Percentiles rank a stretch among this genome's conserved stretches.
Conservation (phyloP, 2,888 invertebrate species). For the Scaeva pyrastri region DNA sequence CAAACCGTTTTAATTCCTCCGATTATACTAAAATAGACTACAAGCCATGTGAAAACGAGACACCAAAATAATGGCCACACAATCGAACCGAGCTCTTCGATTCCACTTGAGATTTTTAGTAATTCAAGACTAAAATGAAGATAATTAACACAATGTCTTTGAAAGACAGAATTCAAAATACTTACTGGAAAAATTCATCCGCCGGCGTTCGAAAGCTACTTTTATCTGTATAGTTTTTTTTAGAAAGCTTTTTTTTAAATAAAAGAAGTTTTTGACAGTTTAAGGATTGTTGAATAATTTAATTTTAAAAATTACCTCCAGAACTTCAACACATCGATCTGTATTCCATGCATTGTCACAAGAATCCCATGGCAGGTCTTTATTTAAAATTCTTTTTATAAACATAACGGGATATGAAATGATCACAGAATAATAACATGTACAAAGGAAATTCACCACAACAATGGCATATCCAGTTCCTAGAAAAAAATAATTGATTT, state of each 20-base stretch:
- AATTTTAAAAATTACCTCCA: conserved; percentile 73
- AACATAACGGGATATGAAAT: conserved; percentile 94
- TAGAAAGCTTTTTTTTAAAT: conserved; percentile 67
- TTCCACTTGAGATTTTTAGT: conserved; percentile 89
- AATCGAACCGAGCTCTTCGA: conserved; percentile 90
- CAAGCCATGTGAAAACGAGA: conserved; percentile 90
- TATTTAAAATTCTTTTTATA: conserved; percentile 87
- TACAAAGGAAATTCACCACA: conserved; percentile 91
- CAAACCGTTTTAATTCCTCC: conserved; percentile 91
- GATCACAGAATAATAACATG: conserved; percentile 93
- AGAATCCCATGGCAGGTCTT: conserved; percentile 90
- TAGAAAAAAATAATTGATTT: conserved; percentile 81
- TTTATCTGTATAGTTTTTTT: conserved; percentile 76
- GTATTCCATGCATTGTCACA: conserved; percentile 94
- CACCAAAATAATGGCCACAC: conserved; percentile 92
- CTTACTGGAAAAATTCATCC: conserved; percentile 93
- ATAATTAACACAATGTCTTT: not conserved
- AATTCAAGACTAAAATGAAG: conserved; percentile 88
- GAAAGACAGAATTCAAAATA: conserved; percentile 20
- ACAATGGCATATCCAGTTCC: conserved; percentile 94
- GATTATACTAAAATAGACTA: conserved; percentile 93
- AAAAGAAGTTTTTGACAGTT: conserved; percentile 5
- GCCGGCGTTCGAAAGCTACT: conserved; percentile 86
- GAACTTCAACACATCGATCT: conserved; percentile 86
- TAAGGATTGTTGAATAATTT: conserved; percentile 5